phyloP scores from a whole-genome alignment of 37 sponge, comb jelly and placozoan genomes.

The Corticium candelabrum region DNA sequence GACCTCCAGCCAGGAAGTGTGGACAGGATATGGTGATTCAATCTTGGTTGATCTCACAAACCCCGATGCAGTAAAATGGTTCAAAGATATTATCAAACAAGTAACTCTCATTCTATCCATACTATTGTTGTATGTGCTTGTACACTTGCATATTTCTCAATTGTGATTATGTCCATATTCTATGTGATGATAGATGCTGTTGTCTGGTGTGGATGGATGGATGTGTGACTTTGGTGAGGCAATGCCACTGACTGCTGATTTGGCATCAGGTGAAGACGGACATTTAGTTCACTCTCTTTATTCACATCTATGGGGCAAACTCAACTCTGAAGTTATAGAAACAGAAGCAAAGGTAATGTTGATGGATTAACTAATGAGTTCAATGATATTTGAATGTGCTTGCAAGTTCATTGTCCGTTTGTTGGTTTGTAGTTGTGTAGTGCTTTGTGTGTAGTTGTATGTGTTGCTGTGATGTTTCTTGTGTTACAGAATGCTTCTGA shows the following conservation, averaged over 20 bases:
- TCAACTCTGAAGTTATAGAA: conserved; percentile 41
- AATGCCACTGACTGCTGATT: conserved; percentile 41
- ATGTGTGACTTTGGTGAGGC: conserved; percentile 76
- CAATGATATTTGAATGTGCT: too few relatives aligned
- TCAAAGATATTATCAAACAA: conserved; percentile 40
- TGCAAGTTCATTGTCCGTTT: too few relatives aligned
- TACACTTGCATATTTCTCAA: too few relatives aligned
- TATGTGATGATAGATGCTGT: too few relatives aligned
- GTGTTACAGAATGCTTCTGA: too few relatives aligned
- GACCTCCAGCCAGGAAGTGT: conserved; percentile 35
- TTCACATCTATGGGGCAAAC: conserved; percentile 43
- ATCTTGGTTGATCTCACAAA: conserved; percentile 53
- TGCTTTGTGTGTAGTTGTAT: too few relatives aligned
- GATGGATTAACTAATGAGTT: too few relatives aligned
- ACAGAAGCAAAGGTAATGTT: neutral
- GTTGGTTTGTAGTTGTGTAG: too few relatives aligned
- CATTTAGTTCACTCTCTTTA: conserved; percentile 38
- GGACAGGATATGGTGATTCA: conserved; percentile 55
- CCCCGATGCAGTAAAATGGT: conserved; percentile 50
- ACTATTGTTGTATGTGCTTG: conserved; percentile 47
- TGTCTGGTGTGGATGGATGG: conserved; percentile 57
- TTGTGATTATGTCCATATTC: too few relatives aligned
- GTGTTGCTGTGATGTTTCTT: too few relatives aligned
- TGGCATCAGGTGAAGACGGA: conserved; percentile 8
- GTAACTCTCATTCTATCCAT: conserved; percentile 15